Evolutionary conservation across 1,140 invertebrate species (phyloP).

Genomic region (Anastrepha ludens): DNA sequence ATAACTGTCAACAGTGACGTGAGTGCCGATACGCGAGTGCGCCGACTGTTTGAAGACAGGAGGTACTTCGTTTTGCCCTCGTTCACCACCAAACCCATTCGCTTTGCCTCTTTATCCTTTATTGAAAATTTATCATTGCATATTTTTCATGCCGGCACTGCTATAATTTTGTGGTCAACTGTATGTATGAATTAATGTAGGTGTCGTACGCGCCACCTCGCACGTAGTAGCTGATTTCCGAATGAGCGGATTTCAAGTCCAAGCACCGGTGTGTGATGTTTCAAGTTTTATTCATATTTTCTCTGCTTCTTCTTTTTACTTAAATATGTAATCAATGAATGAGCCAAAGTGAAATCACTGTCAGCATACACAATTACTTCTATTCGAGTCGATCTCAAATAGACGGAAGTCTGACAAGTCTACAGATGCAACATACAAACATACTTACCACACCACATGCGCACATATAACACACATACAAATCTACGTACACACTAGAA

Average conservation of each 20-base stretch:
- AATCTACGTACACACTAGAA: too few species aligned
- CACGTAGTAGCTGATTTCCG: slow-evolving; percentile 21
- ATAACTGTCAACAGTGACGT: too few species aligned
- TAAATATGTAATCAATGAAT: background rate
- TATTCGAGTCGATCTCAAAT: background rate
- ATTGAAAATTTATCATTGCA: too few species aligned
- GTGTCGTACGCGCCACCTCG: background rate
- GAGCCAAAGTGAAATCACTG: background rate
- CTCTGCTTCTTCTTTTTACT: background rate
- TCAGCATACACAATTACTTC: background rate
- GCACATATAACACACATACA: background rate
- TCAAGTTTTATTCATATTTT: slow-evolving; percentile 4
- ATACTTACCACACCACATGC: background rate
- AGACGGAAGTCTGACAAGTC: slow-evolving; percentile 4
- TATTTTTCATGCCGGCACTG: too few species aligned
- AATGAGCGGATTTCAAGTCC: slow-evolving; percentile 29
- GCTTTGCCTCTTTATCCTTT: too few species aligned
- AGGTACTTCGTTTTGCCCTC: too few species aligned
- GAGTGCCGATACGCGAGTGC: too few species aligned
- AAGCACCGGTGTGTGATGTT: background rate
- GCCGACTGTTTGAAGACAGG: too few species aligned
- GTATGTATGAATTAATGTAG: background rate
- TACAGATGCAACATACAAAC: background rate
- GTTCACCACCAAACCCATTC: too few species aligned
- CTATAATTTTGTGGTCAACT: background rate